Base-by-base conservation (phyloP, 2,888 invertebrate genomes). In the Malthinus flaveolus region DNA sequence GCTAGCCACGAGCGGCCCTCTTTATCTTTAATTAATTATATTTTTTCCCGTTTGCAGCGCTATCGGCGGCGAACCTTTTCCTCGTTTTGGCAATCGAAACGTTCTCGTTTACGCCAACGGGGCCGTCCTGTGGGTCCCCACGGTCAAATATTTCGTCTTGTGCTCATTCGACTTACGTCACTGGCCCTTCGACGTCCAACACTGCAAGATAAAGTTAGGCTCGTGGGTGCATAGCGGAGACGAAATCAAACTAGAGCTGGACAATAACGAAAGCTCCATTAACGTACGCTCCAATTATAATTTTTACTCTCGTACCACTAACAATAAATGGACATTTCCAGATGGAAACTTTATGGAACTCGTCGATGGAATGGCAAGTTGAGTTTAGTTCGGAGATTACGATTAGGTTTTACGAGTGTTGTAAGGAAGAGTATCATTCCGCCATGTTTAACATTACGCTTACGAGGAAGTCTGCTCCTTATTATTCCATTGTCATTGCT, bases 111-210 rank as follows among this genome's bases (percentile, higher is more conserved):
- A 75, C 36, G 67, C 75, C 2, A 76, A 80, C 48, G 88, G 88
- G 0, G 72, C 71, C 5, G 82, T 88, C 0, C 61, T 84, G 2
- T 88, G 88, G 88, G 84, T 86, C 4, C 87, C 87, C 4, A 86
- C 89, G 5, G 83, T 87, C 1, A 87, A 87, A 60, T 86, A 89
- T 59, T 79, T 85, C 0, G 80, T 84, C n/a, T 84, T 85, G 67
- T 88, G 87, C 68, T 84, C 87, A 54, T 73, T 85, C 32, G 84
- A 92, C 71, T 79, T 93, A 49, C 78, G 81, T 9, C 78, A 82
- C 61, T 93, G 93, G 93, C 93, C 93, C 0, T 84, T 81, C 45
- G 93, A 93, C 75, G 78, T 78, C 4, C 93, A 93, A 73, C 76
- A 73, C 0, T 90, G 89, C 67, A 70, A 74, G 37, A 77, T 93